phyloP scores from a whole-genome alignment of 2,888 invertebrate species.

The Petrolisthes cinctipes region DNA sequence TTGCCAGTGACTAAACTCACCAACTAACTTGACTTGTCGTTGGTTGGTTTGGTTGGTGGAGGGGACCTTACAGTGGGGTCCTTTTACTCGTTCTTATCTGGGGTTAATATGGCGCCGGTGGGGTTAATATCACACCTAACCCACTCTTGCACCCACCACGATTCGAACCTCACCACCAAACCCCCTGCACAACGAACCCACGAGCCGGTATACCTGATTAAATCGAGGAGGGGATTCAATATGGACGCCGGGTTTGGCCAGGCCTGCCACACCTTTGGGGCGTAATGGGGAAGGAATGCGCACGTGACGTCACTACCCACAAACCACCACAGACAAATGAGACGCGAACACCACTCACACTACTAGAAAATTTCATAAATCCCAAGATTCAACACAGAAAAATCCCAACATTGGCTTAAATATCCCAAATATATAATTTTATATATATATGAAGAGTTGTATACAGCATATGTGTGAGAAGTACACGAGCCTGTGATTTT shows the following conservation, averaged over 20 bases:
- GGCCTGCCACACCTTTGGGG: slow-evolving; percentile 43
- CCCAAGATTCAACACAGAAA: not conserved
- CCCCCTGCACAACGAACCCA: not conserved
- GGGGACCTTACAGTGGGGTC: not conserved
- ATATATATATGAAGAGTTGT: slow-evolving; percentile 1
- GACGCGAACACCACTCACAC: not conserved
- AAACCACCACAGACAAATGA: slow-evolving; percentile 35
- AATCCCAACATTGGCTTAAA: not conserved
- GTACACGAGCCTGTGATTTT: too few species aligned
- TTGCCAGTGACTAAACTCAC: too few species aligned
- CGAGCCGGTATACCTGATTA: slow-evolving; percentile 18
- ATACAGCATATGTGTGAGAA: not conserved
- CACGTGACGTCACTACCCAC: slow-evolving; percentile 52
- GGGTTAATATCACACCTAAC: not conserved
- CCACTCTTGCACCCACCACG: not conserved
- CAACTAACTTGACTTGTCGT: not conserved
- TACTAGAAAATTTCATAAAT: not conserved
- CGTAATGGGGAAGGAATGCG: slow-evolving; percentile 49
- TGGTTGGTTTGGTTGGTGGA: not conserved
- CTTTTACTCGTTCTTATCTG: slow-evolving; percentile 2
- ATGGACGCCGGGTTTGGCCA: slow-evolving; percentile 35
- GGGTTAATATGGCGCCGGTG: not conserved
- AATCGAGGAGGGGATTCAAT: slow-evolving; percentile 40
- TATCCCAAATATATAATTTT: slow-evolving; percentile 20
- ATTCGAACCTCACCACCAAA: not conserved